These are phyloP conservation scores for Colletes gigas DNA, from an alignment of 1,140 invertebrate species.

Conservation along the genomic window DNA sequence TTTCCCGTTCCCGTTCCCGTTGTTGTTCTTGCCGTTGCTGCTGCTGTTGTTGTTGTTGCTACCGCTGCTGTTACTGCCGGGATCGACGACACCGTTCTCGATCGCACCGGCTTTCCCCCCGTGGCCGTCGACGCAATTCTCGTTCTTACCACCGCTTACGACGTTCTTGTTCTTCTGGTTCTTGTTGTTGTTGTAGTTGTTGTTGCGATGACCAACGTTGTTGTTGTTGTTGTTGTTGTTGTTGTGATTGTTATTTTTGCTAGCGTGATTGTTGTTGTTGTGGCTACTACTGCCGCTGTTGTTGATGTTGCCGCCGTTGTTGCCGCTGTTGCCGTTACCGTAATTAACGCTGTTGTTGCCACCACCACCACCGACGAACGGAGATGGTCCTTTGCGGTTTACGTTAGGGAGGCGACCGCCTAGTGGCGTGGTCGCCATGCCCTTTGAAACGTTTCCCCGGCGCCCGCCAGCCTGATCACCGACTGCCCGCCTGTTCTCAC, in stretches of 20 bases:
- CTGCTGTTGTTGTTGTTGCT: constrained; percentile 14
- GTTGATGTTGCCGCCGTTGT: constrained; percentile 65
- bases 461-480: constrained; percentile 80
- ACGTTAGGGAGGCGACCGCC: constrained; percentile 80
- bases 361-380: constrained; percentile 75
- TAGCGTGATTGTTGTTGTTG: constrained; percentile 68
- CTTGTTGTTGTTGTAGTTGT: constrained; percentile 17
- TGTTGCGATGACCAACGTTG: constrained; percentile 17
- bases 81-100: background rate
- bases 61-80: background rate
- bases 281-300: background rate
- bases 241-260: constrained; percentile 65
- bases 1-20: constrained; percentile 8
- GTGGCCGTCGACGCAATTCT: constrained; percentile 36
- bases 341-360: constrained; percentile 29
- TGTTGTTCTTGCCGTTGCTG: background rate
- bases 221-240: constrained; percentile 7
- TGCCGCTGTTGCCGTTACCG: background rate
- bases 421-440: constrained; percentile 81
- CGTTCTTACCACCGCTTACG: constrained; percentile 67
- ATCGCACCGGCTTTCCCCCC: background rate
- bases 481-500: constrained; percentile 74
- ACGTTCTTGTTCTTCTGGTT: constrained; percentile 19
- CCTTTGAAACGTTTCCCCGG: constrained; percentile 80
- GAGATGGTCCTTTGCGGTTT: constrained; percentile 78